phyloP scores from a whole-genome alignment of 2,113 vertebrate genomes.

The Mus spicilegus region DNA sequence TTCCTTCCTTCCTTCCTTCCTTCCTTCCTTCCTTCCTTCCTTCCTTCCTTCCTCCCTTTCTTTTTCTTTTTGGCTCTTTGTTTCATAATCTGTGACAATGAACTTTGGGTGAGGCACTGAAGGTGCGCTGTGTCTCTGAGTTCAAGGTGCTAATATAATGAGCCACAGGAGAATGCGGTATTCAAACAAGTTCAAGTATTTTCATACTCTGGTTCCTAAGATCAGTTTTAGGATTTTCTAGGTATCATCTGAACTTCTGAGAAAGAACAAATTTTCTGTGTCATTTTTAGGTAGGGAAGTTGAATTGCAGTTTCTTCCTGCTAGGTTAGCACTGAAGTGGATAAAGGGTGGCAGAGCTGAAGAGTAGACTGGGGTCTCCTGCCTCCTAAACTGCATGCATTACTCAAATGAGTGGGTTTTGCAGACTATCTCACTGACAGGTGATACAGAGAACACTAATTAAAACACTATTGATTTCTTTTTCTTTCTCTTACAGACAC shows the following conservation, averaged over 20 bases:
- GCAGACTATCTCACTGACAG: not conserved
- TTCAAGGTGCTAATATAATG: slow-evolving; percentile 53
- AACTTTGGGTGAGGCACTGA: not conserved
- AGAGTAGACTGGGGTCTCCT: not conserved
- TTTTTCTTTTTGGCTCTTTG: not conserved
- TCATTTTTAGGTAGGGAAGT: not conserved
- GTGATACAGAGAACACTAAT: not conserved
- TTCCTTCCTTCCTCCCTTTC: too few species aligned
- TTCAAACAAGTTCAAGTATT: not conserved
- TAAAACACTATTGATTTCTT: not conserved
- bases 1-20: too few species aligned
- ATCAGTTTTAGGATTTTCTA: slow-evolving; percentile 39
- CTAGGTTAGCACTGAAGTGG: not conserved
- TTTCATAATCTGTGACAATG: slow-evolving; percentile 42
- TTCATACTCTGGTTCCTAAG: not conserved
- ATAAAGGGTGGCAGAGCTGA: not conserved
- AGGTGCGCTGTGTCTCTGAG: not conserved
- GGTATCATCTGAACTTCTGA: slow-evolving; percentile 16
- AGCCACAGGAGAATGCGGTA: slow-evolving; percentile 55
- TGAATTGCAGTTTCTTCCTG: slow-evolving; percentile 23
- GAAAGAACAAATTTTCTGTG: not conserved
- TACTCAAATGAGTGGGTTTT: not conserved
- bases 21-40: too few species aligned
- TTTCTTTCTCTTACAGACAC: not conserved
- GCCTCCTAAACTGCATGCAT: not conserved